These are phyloP conservation scores for Caranx melampygus DNA, from an alignment of 2,113 vertebrate genomes.

Conservation along the genomic window DNA sequence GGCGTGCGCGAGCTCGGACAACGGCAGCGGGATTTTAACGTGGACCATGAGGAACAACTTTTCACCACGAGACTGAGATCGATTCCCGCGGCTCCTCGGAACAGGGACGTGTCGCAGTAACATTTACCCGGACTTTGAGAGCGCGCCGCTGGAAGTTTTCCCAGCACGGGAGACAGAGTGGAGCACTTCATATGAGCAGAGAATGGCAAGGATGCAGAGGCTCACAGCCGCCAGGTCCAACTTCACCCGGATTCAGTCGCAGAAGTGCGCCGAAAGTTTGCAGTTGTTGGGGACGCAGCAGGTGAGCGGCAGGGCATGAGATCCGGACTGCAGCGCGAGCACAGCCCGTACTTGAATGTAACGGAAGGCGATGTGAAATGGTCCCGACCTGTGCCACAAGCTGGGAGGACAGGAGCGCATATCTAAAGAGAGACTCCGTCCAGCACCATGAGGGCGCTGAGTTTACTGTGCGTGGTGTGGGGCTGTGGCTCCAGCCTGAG, in stretches of 20 bases:
- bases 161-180: background rate
- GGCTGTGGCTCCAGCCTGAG: slow-evolving; percentile 73
- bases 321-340: background rate
- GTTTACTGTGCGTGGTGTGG: slow-evolving; percentile 75
- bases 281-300: slow-evolving; percentile 32
- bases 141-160: slow-evolving; percentile 42
- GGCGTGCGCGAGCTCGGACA: background rate
- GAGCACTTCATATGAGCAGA: background rate
- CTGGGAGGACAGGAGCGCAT: slow-evolving; percentile 58
- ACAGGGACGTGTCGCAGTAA: slow-evolving; percentile 15
- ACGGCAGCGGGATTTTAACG: background rate
- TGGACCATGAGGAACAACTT: background rate
- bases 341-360: background rate
- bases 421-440: background rate
- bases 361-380: slow-evolving; percentile 69
- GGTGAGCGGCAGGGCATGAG: slow-evolving; percentile 33
- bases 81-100: background rate
- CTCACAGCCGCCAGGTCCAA: background rate
- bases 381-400: slow-evolving; percentile 38
- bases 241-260: background rate
- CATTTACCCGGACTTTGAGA: slow-evolving; percentile 42
- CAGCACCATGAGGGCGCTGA: slow-evolving; percentile 72
- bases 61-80: background rate
- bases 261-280: background rate
- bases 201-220: background rate